Evolutionary conservation across 2,888 invertebrate genomes (phyloP), one percentile per base, ranked within the genome.

Genomic region (Xestia xanthographa): DNA sequence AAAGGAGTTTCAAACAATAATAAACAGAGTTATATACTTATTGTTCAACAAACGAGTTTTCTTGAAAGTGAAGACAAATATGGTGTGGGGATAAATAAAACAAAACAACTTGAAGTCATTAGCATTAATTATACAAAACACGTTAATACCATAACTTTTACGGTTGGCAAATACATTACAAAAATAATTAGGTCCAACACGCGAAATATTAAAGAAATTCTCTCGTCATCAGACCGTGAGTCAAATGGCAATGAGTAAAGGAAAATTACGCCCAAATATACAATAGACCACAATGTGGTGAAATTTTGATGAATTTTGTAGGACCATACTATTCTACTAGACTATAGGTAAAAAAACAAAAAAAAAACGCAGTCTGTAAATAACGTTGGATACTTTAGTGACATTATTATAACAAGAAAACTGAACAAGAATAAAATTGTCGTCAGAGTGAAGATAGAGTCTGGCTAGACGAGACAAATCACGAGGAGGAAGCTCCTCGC

Each of bases 201-300:
- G 63, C 65, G 50, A 34, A 53, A 45, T 43, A 62, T 50, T 43
- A 62, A 62, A 66, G 72, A 78, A 80, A 66, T 85, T 86, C 79
- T 84, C 85, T 81, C 83, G 67, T 66, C 84, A 84, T 60, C 69
- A 29, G 69, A 80, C 56, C 66, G 50, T 75, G 72, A 79, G 67
- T 77, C 60, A 66, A 60, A 82, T 81, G 85, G 80, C 78, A 81
- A 84, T 84, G 79, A 86, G 71, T 78, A 72, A 81, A 79, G 85
- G 80, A 88, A 88, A 88, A 84, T 86, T 83, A 87, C 79, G 75
- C 83, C 83, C 81, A 87, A 86, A 89, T 88, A 45, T 89, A 89
- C 86, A 89, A 86, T 29, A 88, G 86, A 84, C 80, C 80, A 84
- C 83, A 76, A 65, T 34, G 78, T 87, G 80, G 83, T 80, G 65